Evolutionary conservation across 2,888 invertebrate species (phyloP), one percentile per base, ranked within the genome.

Genomic region (Morpho helenor): DNA sequence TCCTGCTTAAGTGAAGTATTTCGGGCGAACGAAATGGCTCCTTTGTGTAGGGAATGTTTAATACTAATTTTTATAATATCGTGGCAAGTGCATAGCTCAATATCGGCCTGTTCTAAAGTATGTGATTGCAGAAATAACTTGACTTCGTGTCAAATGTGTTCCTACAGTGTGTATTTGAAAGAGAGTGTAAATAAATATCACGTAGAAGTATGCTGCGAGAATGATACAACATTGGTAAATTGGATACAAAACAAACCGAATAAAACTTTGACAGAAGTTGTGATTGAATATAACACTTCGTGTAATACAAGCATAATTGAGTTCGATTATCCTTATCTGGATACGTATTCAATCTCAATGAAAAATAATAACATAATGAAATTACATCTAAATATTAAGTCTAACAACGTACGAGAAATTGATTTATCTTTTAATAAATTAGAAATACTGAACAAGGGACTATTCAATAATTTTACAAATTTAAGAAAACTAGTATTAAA

Each of bases 401-500:
- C 68, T 50, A 74, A 75, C 65, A 87, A 85, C 67, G 75, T 94
- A 63, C 84, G 89, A 69, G 80, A 87, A 64, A 80, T 95, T 66
- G 93, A 95, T 80, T 76, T 94, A 66, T 93, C 94, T 16, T 76
- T 77, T 57, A 94, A 95, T 75, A 79, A 80, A 69, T 81, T 94
- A 66, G 80, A 82, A 69, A 79, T 79, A 61, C 78, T 94, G 63
- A 89, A 77, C 64, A 90, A 86, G 69, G 87, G 88, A 45, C 77
- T 91, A 63, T 94, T 93, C 77, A 91, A 84, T 80, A 92, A 87
- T 70, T 92, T 93, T 70, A 73, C 75, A 52, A 87, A 86, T 67
- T 85, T 95, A 52, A 91, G 92, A 70, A 92, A 93, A 80, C 87
- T 96, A 65, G 92, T 93, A 76, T 82, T 96, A 70, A 94, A 94